Evolutionary conservation across 2,888 invertebrate species (phyloP).

Genomic region (Chesias legatella): DNA sequence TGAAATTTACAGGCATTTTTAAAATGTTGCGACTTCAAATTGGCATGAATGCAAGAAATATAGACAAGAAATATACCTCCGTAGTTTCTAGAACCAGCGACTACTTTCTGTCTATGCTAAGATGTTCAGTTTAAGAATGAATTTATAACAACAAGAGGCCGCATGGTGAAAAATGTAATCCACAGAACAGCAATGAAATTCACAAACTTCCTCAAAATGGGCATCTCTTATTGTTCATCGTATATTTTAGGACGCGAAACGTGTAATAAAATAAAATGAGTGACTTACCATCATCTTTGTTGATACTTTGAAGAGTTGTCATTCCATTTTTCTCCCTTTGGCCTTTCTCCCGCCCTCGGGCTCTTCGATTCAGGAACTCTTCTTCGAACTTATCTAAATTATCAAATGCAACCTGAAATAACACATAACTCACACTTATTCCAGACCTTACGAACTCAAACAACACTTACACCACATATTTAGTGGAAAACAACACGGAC

Average conservation of each 20-base stretch:
- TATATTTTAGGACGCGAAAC: background rate
- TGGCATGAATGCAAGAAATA: no score
- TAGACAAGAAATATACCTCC: no score
- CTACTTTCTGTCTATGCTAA: no score
- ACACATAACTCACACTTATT: slow-evolving; percentile 16
- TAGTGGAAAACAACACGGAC: slow-evolving; percentile 3
- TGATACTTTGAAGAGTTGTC: slow-evolving; percentile 61
- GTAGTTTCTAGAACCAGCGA: no score
- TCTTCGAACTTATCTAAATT: slow-evolving; percentile 60
- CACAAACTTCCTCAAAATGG: no score
- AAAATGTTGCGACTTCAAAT: no score
- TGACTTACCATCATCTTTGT: slow-evolving; percentile 61
- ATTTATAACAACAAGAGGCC: no score
- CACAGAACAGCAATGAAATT: no score
- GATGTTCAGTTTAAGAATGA: no score
- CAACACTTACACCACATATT: slow-evolving; percentile 1
- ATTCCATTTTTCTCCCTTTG: slow-evolving; percentile 51
- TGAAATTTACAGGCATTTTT: no score
- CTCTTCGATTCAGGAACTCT: slow-evolving; percentile 51
- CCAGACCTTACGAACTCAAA: slow-evolving; percentile 5
- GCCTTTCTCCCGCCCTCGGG: slow-evolving; percentile 45
- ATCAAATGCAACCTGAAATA: slow-evolving; percentile 55
- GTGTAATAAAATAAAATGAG: background rate
- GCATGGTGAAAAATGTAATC: no score
- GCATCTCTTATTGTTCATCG: slow-evolving; percentile 3